Evolutionary conservation across 2,888 invertebrate species (phyloP).

Genomic region (Xylophagus ater): DNA sequence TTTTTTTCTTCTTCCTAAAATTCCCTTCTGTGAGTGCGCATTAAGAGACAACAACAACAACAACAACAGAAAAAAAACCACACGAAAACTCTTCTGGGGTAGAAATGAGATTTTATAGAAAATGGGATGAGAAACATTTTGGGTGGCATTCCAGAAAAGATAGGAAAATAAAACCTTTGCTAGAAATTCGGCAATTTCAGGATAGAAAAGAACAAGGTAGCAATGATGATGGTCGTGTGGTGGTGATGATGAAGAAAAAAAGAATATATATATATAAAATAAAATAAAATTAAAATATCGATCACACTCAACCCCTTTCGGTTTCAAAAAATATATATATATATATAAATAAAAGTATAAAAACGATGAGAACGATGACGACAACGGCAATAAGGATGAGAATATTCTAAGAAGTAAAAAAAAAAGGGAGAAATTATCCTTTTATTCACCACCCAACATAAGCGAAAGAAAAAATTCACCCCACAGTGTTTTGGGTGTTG

Average conservation of each 20-base stretch:
- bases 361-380: slow-evolving; percentile 6
- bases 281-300: slow-evolving; percentile 36
- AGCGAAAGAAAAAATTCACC: slow-evolving; percentile 18
- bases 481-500: too few relatives aligned
- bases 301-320: slow-evolving; percentile 34
- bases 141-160: too few relatives aligned
- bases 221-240: background rate
- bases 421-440: slow-evolving; percentile 11
- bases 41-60: slow-evolving; percentile 5
- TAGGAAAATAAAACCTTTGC: too few relatives aligned
- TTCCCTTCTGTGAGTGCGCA: background rate
- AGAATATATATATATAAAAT: slow-evolving; percentile 20
- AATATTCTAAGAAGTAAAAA: slow-evolving; percentile 10
- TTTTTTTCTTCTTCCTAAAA: too few relatives aligned
- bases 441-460: too few relatives aligned
- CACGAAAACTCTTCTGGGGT: too few relatives aligned
- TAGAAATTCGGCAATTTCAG: too few relatives aligned
- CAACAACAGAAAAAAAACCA: too few relatives aligned
- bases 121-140: slow-evolving; percentile 4
- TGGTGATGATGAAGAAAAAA: slow-evolving; percentile 15
- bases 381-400: slow-evolving; percentile 7
- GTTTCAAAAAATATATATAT: slow-evolving; percentile 7
- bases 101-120: too few relatives aligned
- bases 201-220: too few relatives aligned
- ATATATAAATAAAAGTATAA: slow-evolving; percentile 7